Evolutionary conservation across 2,797 vertebrate species (phyloP).

Genomic region (Sternarchorhynchus goeldii): DNA sequence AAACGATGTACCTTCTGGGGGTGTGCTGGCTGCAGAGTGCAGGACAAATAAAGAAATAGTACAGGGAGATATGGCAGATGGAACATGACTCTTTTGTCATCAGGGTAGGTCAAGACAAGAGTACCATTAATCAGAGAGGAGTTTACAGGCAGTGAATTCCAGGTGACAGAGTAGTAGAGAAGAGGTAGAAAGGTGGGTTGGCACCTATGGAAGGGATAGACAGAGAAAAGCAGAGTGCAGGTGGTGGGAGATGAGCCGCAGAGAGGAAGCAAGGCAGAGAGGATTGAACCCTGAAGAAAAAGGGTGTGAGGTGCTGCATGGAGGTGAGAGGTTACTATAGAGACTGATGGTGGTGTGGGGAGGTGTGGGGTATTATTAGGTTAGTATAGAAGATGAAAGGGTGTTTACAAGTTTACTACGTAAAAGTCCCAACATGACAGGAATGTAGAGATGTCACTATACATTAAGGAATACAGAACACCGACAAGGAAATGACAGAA

Average conservation of each 20-base stretch:
- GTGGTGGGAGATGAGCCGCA: slow-evolving; percentile 42
- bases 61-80: slow-evolving; percentile 15
- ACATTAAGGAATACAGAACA: too few relatives aligned
- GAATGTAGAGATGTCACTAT: too few relatives aligned
- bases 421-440: slow-evolving; percentile 1
- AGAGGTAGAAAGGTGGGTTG: slow-evolving; percentile 9
- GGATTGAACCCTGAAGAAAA: slow-evolving; percentile 49
- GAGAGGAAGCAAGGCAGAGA: slow-evolving; percentile 36
- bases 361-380: slow-evolving; percentile 37
- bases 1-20: not conserved
- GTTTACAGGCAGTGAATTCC: slow-evolving; percentile 14
- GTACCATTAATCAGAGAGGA: slow-evolving; percentile 45
- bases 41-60: slow-evolving; percentile 15
- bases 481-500: too few relatives aligned
- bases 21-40: not conserved
- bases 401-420: slow-evolving; percentile 25
- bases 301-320: slow-evolving; percentile 46
- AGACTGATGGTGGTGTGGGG: slow-evolving; percentile 31
- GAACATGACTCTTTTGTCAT: slow-evolving; percentile 37
- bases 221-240: slow-evolving; percentile 26
- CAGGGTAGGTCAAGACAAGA: slow-evolving; percentile 33
- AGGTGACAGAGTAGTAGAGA: slow-evolving; percentile 36
- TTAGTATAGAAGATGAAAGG: slow-evolving; percentile 36
- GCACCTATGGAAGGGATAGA: slow-evolving; percentile 32
- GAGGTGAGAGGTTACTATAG: slow-evolving; percentile 48